phyloP scores from a whole-genome alignment of 2,797 vertebrate genomes.

The Poecilia gillii region DNA sequence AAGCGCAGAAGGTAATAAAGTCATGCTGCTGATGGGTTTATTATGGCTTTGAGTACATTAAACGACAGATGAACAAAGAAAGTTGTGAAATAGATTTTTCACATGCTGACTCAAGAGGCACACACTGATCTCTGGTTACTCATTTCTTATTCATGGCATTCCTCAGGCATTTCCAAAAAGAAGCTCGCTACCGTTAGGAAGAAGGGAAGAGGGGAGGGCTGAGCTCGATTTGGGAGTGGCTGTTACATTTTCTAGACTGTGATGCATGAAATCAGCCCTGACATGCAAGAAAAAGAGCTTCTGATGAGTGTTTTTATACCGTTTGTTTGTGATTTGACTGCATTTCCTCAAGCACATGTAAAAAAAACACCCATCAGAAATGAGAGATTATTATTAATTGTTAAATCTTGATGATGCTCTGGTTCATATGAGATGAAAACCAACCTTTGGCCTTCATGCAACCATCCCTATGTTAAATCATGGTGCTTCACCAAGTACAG shows the following conservation, averaged over 20 bases:
- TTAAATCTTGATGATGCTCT: not conserved
- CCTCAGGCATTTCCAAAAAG: slow-evolving; percentile 27
- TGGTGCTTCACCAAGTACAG: not conserved
- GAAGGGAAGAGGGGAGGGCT: slow-evolving; percentile 24
- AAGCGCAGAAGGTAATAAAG: slow-evolving; percentile 27
- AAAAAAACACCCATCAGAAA: not conserved
- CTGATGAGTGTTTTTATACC: not conserved
- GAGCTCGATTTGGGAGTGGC: slow-evolving; percentile 51
- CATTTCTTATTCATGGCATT: slow-evolving; percentile 58
- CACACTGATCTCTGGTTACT: slow-evolving; percentile 46
- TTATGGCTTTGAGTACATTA: not conserved
- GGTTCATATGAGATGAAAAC: not conserved
- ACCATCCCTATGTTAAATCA: not conserved
- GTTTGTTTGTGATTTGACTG: not conserved
- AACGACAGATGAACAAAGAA: not conserved
- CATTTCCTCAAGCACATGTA: no score
- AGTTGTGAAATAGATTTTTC: not conserved
- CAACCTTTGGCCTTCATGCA: not conserved
- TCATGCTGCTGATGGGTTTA: slow-evolving; percentile 1
- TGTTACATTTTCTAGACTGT: slow-evolving; percentile 4
- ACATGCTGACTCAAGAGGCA: not conserved
- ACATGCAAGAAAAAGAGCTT: not conserved
- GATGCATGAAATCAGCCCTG: slow-evolving; percentile 7
- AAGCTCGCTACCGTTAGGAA: slow-evolving; percentile 37
- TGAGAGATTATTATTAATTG: not conserved